Evolutionary conservation across 2,797 vertebrate genomes (phyloP), one percentile per base, ranked within the genome.

Genomic region (Botia kubotai): DNA sequence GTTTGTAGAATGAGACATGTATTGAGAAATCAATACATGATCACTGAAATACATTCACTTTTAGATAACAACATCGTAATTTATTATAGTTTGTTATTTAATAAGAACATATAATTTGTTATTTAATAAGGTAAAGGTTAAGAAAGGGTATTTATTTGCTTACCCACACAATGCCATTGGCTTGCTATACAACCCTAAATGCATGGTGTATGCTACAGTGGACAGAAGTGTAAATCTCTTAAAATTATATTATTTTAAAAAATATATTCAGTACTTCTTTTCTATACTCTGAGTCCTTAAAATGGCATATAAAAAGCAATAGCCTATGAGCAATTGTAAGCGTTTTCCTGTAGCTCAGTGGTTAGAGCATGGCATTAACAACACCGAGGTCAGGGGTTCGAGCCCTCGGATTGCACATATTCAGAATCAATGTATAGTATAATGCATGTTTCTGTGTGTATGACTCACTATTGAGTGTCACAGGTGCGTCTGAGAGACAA

Each of bases 401-500:
- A 26, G 1, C 23, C 23, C 23, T 26, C 23, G 23, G 23, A 26
- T 26, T 26, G 23, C 23, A 26, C 23, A 26, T 26, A 26, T 26
- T 26, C 23, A 26, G 23, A 26, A 26, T 26, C 23, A 26, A 26
- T 26, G 23, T 26, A 26, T 26, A 26, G 23, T 26, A 26, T 26
- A 26, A 26, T 83, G 36, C 53, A 48, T 65, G 67, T 66, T 74
- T 80, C 73, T 80, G 57, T 46, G 46, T 58, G 3, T 76, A 4
- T 72, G 58, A 81, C 68, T 79, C 77, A 71, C n/a, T 71, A 39
- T 58, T 70, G 39, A 63, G 53, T 70, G 76, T 50, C 75, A 67
- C 23, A 10, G 60, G 17, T 71, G 57, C 43, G 33, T 62, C 12
- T 29, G 23, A 63, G 39, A 43, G 57, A 71, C 6, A 26, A 43